Evolutionary conservation across 2,888 invertebrate species (phyloP).

Genomic region (Brenthis hecate): DNA sequence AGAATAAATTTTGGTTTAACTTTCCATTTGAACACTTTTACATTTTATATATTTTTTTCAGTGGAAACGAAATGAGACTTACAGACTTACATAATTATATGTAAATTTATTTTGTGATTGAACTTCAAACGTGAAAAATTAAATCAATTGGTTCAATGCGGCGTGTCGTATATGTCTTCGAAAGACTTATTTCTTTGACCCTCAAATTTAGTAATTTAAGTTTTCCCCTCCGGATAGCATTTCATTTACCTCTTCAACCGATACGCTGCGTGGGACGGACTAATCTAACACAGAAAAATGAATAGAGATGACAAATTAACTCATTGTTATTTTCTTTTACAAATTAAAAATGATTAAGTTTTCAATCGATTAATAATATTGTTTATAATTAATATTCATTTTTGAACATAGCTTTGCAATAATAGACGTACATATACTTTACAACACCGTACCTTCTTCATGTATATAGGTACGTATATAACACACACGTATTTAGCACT

Average conservation of each 20-base stretch:
- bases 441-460: too few species aligned
- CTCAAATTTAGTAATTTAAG: conserved; percentile 83
- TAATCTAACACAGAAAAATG: conserved; percentile 69
- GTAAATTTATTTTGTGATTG: conserved; percentile 16
- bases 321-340: not conserved
- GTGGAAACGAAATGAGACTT: too few species aligned
- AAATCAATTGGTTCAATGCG: conserved; percentile 68
- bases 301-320: conserved; percentile 51
- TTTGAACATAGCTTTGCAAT: too few species aligned
- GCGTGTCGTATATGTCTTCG: conserved; percentile 66
- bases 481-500: too few species aligned
- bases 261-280: conserved; percentile 82
- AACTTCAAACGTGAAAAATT: conserved; percentile 43
- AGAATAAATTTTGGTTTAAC: too few species aligned
- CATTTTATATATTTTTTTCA: too few species aligned
- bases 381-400: too few species aligned
- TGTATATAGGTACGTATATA: too few species aligned
- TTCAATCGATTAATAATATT: too few species aligned
- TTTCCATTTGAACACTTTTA: too few species aligned
- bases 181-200: conserved; percentile 81
- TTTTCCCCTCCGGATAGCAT: conserved; percentile 82
- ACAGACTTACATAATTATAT: not conserved
- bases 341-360: not conserved
- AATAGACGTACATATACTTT: too few species aligned
- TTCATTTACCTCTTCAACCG: conserved; percentile 83